These are phyloP conservation scores for Conger conger DNA, from an alignment of 2,113 vertebrate species.

Conservation along the genomic window DNA sequence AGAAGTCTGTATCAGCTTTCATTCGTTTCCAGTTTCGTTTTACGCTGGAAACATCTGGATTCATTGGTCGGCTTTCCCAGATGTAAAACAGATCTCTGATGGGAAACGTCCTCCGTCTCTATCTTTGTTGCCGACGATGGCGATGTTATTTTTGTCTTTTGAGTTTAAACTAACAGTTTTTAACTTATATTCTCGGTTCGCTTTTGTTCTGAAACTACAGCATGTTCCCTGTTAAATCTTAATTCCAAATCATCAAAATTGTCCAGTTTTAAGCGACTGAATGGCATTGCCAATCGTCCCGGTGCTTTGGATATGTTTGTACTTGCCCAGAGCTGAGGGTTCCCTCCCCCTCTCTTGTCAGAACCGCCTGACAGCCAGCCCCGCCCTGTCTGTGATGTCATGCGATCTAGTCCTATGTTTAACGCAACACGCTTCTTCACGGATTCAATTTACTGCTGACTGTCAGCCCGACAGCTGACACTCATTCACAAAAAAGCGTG, in stretches of 20 bases:
- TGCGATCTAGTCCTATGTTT: conserved; percentile 39
- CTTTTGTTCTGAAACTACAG: not conserved
- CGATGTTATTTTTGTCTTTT: not conserved
- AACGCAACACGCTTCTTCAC: conserved; percentile 20
- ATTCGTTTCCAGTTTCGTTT: not conserved
- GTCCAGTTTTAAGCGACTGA: not conserved
- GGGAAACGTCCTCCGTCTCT: not conserved
- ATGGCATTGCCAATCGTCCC: conserved; percentile 40
- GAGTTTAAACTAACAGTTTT: not conserved
- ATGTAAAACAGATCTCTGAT: not conserved
- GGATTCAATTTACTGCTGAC: conserved; percentile 12
- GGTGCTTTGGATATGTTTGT: conserved; percentile 73
- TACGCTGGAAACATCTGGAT: conserved; percentile 11
- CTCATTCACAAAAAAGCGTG: conserved; percentile 29
- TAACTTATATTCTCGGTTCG: not conserved
- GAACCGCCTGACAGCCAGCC: conserved; percentile 49
- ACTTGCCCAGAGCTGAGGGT: conserved; percentile 73
- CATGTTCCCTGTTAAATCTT: not conserved
- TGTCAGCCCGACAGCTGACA: conserved; percentile 5
- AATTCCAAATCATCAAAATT: not conserved
- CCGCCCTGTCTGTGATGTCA: conserved; percentile 60
- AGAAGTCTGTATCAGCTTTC: not conserved
- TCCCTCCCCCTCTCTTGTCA: conserved; percentile 42
- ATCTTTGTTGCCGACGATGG: not conserved
- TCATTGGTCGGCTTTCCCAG: not conserved